A percentile compares a stretch with the other conserved stretches of the same genome.
phyloP scores from a whole-genome alignment of 2,113 vertebrate genomes.

The Tautogolabrus adspersus region DNA sequence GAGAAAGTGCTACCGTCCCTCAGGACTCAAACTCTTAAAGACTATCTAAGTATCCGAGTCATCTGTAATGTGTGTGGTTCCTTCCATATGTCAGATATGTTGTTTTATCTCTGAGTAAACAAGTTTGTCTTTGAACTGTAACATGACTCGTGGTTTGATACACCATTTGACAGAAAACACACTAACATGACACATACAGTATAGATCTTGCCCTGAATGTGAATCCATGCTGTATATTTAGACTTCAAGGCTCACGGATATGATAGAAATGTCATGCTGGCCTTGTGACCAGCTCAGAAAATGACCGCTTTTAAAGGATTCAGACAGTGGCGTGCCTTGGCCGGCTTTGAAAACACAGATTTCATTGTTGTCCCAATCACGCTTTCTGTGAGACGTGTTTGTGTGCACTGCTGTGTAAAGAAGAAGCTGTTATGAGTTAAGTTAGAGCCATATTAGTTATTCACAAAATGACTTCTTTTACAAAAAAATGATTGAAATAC shows the following conservation, averaged over 20 bases:
- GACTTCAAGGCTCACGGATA: slow-evolving; percentile 1
- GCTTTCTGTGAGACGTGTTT: slow-evolving; percentile 35
- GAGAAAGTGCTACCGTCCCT: slow-evolving; percentile 9
- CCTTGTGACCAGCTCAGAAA: slow-evolving; percentile 36
- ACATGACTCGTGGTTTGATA: neutral
- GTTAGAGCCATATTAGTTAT: no score
- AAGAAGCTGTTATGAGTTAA: slow-evolving; percentile 6
- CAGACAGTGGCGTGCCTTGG: slow-evolving; percentile 5
- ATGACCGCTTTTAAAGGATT: neutral
- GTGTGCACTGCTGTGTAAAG: neutral
- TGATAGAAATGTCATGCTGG: slow-evolving; percentile 38
- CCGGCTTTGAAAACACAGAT: slow-evolving; percentile 33
- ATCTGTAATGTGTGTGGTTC: no score
- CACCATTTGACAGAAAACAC: neutral
- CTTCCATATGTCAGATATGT: no score
- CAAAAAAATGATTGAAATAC: no score
- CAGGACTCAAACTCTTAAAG: neutral
- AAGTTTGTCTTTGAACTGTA: slow-evolving; percentile 33
- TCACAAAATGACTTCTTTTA: no score
- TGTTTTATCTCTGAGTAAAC: slow-evolving; percentile 31
- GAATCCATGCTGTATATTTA: slow-evolving; percentile 27
- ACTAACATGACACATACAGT: slow-evolving; percentile 8
- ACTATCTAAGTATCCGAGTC: neutral
- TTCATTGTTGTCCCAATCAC: slow-evolving; percentile 28
- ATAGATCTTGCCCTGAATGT: slow-evolving; percentile 11